A percentile compares a stretch with the other conserved stretches of the same genome.
Evolutionary conservation across 1,140 invertebrate genomes (phyloP).

Genomic region (Temnothorax nylanderi): DNA sequence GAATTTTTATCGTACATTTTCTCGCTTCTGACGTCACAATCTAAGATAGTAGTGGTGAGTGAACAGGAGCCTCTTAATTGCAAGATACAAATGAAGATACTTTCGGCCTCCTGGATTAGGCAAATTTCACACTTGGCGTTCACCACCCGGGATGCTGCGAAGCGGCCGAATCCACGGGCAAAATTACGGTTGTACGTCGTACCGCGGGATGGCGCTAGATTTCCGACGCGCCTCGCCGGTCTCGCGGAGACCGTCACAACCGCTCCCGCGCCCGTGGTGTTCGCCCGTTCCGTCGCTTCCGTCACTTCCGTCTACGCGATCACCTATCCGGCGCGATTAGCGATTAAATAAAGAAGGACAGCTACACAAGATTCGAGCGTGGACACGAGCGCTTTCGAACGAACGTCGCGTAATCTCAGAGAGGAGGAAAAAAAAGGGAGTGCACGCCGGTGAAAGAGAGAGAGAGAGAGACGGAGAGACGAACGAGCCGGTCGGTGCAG

Average conservation of each 20-base stretch:
- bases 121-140: not conserved
- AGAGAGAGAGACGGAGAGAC: not conserved
- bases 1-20: no score
- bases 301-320: conserved; percentile 24
- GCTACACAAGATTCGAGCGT: not conserved
- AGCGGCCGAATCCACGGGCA: not conserved
- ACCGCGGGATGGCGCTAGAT: conserved; percentile 33
- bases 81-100: no score
- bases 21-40: no score
- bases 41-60: no score
- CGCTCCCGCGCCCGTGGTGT: not conserved
- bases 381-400: not conserved
- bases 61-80: no score
- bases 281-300: not conserved
- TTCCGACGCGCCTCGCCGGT: not conserved
- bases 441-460: not conserved
- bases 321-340: not conserved
- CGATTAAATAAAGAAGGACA: not conserved
- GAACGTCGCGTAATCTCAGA: not conserved
- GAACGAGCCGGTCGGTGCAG: not conserved
- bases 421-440: not conserved
- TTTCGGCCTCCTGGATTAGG: not conserved
- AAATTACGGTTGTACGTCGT: not conserved
- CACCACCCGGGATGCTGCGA: not conserved
- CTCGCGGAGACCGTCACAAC: not conserved